Percentiles rank a stretch among this genome's conserved stretches.
These are phyloP conservation scores for Megalops cyprinoides DNA, from an alignment of 2,797 vertebrate genomes.

Conservation along the genomic window DNA sequence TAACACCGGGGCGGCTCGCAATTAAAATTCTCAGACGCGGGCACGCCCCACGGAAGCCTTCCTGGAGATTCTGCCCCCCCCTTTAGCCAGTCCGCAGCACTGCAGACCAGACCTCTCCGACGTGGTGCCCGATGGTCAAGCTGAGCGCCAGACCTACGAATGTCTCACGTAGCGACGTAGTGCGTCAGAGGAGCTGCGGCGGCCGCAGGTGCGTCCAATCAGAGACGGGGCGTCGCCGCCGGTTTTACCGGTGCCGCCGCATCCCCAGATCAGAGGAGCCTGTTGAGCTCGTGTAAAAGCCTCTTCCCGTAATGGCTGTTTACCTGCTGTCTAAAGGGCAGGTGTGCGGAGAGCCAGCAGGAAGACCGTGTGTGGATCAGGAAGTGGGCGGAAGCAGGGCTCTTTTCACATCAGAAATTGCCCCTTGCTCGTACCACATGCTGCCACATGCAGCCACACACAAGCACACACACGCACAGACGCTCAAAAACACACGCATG, in stretches of 20 bases:
- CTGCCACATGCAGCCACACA: background rate
- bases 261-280: background rate
- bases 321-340: slow-evolving; percentile 37
- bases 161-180: background rate
- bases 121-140: slow-evolving; percentile 21
- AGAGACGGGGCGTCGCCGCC: background rate
- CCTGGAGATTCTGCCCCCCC: slow-evolving; percentile 49
- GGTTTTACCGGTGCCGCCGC: background rate
- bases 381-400: background rate
- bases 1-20: slow-evolving; percentile 19
- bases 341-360: slow-evolving; percentile 41
- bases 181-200: background rate
- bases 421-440: background rate
- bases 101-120: slow-evolving; percentile 47
- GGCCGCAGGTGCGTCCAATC: background rate
- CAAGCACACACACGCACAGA: background rate
- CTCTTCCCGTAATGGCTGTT: slow-evolving; percentile 47
- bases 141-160: background rate
- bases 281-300: background rate
- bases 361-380: slow-evolving; percentile 16
- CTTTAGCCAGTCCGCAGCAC: slow-evolving; percentile 55
- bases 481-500: background rate
- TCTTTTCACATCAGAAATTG: background rate
- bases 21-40: slow-evolving; percentile 56
- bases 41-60: slow-evolving; percentile 46